phyloP scores from a whole-genome alignment of 2,888 invertebrate species.

The Noctuana brunneofusca region DNA sequence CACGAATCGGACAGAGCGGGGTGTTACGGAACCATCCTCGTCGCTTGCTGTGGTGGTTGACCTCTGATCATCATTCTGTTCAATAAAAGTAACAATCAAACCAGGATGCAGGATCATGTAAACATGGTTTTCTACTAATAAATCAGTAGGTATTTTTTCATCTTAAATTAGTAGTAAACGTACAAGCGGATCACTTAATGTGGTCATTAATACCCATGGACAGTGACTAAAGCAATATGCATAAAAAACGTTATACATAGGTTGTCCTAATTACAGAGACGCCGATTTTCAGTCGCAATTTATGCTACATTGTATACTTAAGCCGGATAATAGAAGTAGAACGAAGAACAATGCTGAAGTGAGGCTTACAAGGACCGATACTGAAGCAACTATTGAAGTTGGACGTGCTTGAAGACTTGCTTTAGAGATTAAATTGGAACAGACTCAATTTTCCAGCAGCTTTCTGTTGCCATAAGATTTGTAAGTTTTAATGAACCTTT shows the following conservation, averaged over 20 bases:
- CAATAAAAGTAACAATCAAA: background rate
- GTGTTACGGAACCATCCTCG: slow-evolving; percentile 82
- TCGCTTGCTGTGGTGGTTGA: slow-evolving; percentile 77
- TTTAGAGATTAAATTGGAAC: slow-evolving; percentile 5
- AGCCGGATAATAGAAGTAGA: background rate
- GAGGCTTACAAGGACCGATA: slow-evolving; percentile 4
- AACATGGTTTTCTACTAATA: too few species aligned
- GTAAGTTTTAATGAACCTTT: background rate
- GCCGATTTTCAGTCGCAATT: background rate
- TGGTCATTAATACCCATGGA: too few species aligned
- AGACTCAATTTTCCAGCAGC: background rate
- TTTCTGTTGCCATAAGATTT: background rate
- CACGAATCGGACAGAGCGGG: slow-evolving; percentile 86
- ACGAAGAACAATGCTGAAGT: slow-evolving; percentile 7
- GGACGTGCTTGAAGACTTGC: background rate
- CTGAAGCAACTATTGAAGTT: slow-evolving; percentile 9
- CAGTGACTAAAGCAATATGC: too few species aligned
- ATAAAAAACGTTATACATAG: too few species aligned
- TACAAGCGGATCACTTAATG: too few species aligned
- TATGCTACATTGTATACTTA: slow-evolving; percentile 3
- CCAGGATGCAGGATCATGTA: too few species aligned
- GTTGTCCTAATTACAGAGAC: background rate
- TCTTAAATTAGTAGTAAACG: too few species aligned
- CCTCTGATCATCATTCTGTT: slow-evolving; percentile 69
- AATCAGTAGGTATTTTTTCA: too few species aligned